Evolutionary conservation across 2,888 invertebrate species (phyloP), one percentile per base, ranked within the genome.

Genomic region (Ophion ellenae): DNA sequence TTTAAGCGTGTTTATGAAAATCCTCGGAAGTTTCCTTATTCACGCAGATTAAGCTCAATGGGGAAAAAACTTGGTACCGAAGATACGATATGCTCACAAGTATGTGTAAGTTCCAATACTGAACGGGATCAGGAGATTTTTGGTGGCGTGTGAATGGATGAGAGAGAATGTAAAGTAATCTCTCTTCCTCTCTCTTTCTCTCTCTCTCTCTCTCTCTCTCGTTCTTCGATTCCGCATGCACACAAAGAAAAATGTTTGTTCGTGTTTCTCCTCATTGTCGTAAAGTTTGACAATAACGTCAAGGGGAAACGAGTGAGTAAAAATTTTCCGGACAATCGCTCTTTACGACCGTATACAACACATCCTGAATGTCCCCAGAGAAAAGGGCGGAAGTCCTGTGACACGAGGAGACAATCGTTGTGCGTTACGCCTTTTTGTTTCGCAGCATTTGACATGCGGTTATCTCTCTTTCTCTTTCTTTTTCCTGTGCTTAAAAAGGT

Each of bases 271-370:
- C 70, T 67, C 32, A 84, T 84, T 84, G 81, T 86, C 69, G 81
- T 67, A 61, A 45, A 4, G 2, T 11, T 17, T 71, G 53, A 86
- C 77, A 77, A 69, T 77, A 77, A 70, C 66, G 63, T 75, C 24
- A 77, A 81, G 59, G 61, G 76, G 45, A 67, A 74, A 47, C 66
- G 67, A 61, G 64, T 36, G 63, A 78, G 70, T 47, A 70, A 67
- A 81, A 70, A 77, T 84, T 84, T 86, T 84, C 81, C 78, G 61
- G 73, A 64, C 84, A 81, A 86, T 84, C 74, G 78, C 14, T 66
- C 61, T 63, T 36, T 14, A 40, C 69, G 24, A 69, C 9, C 57
- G 36, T 61, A 45, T 32, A 63, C 10, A 66, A 66, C 6, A 4
- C 1, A n/a, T 66, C 6, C 7, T 7, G 17, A 32, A 53, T 32